Evolutionary conservation across 2,797 vertebrate genomes (phyloP).

Genomic region (Graptemys geographica): DNA sequence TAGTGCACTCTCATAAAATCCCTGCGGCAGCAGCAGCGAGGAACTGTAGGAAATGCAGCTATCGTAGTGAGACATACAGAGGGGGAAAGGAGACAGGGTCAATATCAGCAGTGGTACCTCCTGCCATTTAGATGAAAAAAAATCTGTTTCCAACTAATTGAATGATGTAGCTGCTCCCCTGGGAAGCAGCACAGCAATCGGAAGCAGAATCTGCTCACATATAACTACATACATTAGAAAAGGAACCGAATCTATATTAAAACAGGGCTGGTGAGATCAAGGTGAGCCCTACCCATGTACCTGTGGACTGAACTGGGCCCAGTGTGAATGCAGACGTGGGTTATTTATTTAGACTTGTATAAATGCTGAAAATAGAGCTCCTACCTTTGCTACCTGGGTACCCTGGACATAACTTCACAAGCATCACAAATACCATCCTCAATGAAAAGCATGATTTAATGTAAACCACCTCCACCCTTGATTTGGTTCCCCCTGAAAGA

Average conservation of each 20-base stretch:
- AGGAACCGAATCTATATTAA: conserved; percentile 33
- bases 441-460: not conserved
- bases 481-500: not conserved
- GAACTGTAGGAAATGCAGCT: not conserved
- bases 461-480: not conserved
- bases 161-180: conserved; percentile 1
- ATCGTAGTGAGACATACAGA: not conserved
- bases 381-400: not conserved
- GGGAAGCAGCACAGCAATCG: not conserved
- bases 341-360: not conserved
- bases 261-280: not conserved
- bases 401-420: not conserved
- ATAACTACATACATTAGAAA: not conserved
- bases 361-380: not conserved
- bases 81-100: not conserved
- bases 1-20: conserved; percentile 5
- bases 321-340: not conserved
- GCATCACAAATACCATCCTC: not conserved
- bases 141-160: not conserved
- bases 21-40: not conserved
- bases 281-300: not conserved
- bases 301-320: not conserved
- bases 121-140: not conserved
- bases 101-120: not conserved
- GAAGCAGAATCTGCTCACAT: not conserved